Conservation (phyloP, 2,888 invertebrate species). For the Meiosimyza platycephala region DNA sequence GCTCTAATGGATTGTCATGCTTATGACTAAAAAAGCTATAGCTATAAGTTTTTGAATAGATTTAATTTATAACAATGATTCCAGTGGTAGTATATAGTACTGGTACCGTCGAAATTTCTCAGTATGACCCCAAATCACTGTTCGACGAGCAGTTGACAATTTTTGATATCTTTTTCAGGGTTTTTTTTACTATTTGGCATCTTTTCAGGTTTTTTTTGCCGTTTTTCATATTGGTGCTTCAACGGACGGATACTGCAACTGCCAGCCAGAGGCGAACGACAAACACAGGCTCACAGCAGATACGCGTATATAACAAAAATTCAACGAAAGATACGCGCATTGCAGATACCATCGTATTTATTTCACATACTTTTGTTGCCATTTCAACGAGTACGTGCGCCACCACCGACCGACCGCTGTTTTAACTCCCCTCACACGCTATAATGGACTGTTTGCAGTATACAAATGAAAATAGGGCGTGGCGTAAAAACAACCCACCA, state of each 20-base stretch:
- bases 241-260: background rate
- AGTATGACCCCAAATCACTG: too few relatives aligned
- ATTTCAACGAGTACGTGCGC: background rate
- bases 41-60: too few relatives aligned
- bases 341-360: constrained; percentile 2
- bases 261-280: background rate
- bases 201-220: constrained; percentile 12
- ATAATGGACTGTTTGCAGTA: too few relatives aligned
- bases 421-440: too few relatives aligned
- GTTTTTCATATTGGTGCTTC: constrained; percentile 3
- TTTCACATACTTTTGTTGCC: background rate
- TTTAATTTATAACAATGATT: too few relatives aligned
- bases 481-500: background rate
- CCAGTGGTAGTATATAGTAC: too few relatives aligned
- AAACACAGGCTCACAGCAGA: background rate
- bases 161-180: background rate
- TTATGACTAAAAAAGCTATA: too few relatives aligned
- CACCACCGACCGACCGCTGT: constrained; percentile 3
- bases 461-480: background rate
- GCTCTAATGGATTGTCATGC: too few relatives aligned
- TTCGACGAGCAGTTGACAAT: constrained; percentile 16
- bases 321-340: constrained; percentile 16
- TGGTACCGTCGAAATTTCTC: too few relatives aligned
- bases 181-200: background rate
- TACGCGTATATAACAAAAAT: background rate